Evolutionary conservation across 2,113 vertebrate species (phyloP).

Genomic region (Chitala chitala): DNA sequence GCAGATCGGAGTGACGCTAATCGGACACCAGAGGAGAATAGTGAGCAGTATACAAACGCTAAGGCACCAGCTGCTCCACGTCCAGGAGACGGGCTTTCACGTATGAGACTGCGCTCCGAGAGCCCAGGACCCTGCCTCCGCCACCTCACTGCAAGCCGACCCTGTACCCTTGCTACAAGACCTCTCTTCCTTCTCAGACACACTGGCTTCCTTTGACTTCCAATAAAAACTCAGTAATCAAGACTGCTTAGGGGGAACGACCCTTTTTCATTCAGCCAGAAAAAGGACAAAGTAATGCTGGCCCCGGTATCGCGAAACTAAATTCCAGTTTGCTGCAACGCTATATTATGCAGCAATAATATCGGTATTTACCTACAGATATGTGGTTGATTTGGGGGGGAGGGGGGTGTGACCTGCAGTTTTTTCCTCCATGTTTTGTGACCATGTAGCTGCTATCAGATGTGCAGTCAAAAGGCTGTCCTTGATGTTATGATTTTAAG

Average conservation of each 20-base stretch:
- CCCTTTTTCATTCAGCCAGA: conserved; percentile 33
- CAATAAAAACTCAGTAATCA: conserved; percentile 24
- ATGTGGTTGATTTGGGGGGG: conserved; percentile 62
- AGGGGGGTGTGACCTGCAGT: conserved; percentile 64
- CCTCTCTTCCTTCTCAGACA: conserved; percentile 32
- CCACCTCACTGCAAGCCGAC: conserved; percentile 61
- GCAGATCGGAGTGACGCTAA: conserved; percentile 86
- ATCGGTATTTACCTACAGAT: conserved; percentile 68
- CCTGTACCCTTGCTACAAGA: conserved; percentile 55
- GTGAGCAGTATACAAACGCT: conserved; percentile 94
- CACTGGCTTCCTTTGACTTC: conserved; percentile 31
- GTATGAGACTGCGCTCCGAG: conserved; percentile 74
- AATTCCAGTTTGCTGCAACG: conserved; percentile 60
- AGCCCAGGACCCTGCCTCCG: conserved; percentile 79
- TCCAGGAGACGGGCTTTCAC: conserved; percentile 96
- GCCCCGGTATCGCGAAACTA: conserved; percentile 46
- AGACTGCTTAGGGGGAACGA: conserved; percentile 41
- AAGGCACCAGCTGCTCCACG: conserved; percentile 85
- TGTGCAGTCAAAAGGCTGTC: conserved; percentile 66
- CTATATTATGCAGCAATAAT: conserved; percentile 56
- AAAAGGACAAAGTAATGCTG: conserved; percentile 41
- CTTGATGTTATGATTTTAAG: conserved; percentile 65
- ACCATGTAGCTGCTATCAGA: conserved; percentile 79
- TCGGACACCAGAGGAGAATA: conserved; percentile 95
- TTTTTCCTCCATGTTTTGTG: conserved; percentile 73